These are phyloP conservation scores for Campodea augens DNA, from an alignment of 1,140 invertebrate species.

Conservation along the genomic window DNA sequence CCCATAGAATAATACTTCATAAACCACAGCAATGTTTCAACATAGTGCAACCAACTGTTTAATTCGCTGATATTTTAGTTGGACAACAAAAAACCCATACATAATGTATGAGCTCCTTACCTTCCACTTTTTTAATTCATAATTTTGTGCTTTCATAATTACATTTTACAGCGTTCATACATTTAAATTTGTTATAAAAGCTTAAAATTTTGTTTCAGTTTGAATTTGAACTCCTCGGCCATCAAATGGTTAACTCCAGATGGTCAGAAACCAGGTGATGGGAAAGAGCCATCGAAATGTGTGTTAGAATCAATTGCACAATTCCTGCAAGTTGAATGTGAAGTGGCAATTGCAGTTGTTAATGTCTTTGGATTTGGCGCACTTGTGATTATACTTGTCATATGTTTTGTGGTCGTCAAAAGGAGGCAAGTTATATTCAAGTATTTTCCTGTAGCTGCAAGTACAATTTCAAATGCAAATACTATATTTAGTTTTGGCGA, in stretches of 20 bases:
- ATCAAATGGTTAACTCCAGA: conserved; percentile 42
- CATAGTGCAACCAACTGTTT: too few relatives aligned
- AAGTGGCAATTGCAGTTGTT: conserved; percentile 44
- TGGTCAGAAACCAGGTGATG: conserved; percentile 42
- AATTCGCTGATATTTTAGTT: too few relatives aligned
- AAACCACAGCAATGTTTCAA: too few relatives aligned
- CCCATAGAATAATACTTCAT: too few relatives aligned
- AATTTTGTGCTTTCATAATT: too few relatives aligned
- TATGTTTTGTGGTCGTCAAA: conserved; percentile 45
- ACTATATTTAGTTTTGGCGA: not conserved
- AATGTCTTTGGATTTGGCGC: conserved; percentile 45
- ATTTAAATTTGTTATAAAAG: too few relatives aligned
- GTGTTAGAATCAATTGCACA: conserved; percentile 40
- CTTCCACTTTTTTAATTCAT: too few relatives aligned
- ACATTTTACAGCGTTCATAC: too few relatives aligned
- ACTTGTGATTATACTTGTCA: conserved; percentile 35
- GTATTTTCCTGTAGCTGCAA: too few relatives aligned
- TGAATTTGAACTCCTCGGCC: conserved; percentile 30
- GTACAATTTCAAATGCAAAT: not conserved
- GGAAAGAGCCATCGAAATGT: conserved; percentile 36
- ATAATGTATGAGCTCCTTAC: too few relatives aligned
- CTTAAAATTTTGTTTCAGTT: conserved; percentile 17
- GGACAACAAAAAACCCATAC: too few relatives aligned
- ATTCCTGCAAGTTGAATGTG: conserved; percentile 43
- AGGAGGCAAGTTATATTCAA: conserved; percentile 27